Percentiles rank a stretch among this genome's conserved stretches.
Evolutionary conservation across 1,140 invertebrate species (phyloP).

Genomic region (Lasioglossum albipes): DNA sequence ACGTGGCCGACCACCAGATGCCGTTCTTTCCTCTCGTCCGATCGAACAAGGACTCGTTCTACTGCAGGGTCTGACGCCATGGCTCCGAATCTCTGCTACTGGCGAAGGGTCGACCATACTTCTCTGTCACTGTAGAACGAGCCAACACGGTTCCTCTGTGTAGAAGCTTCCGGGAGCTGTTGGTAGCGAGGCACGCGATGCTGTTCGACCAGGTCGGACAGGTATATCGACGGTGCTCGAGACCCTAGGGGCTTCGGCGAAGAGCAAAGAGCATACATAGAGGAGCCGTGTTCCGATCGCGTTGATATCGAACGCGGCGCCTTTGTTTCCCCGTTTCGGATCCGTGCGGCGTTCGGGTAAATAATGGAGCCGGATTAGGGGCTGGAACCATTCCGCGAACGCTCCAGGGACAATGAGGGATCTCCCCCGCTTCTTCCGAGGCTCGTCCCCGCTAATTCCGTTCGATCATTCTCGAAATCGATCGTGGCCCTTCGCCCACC

Average conservation of each 20-base stretch:
- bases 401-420: not conserved
- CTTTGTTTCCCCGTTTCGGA: conserved; percentile 15
- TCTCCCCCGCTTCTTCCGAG: not conserved
- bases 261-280: too few species aligned
- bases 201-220: not conserved
- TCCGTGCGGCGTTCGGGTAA: not conserved
- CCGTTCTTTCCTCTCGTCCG: too few species aligned
- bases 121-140: too few species aligned
- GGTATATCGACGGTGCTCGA: not conserved
- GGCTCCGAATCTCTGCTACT: too few species aligned
- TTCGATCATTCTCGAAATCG: too few species aligned
- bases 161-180: not conserved
- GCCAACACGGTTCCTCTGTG: not conserved
- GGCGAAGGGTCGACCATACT: too few species aligned
- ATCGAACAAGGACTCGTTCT: too few species aligned
- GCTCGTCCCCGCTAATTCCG: too few species aligned
- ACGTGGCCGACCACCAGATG: too few species aligned
- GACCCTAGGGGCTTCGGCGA: not conserved
- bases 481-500: too few species aligned
- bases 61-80: too few species aligned
- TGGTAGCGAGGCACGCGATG: not conserved
- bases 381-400: not conserved
- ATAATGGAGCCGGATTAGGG: not conserved
- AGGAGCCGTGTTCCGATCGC: conserved; percentile 18
- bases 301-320: conserved; percentile 3